A percentile compares a stretch with the other conserved stretches of the same genome.
Evolutionary conservation across 2,113 vertebrate genomes (phyloP).

Genomic region (Podarcis cretensis): DNA sequence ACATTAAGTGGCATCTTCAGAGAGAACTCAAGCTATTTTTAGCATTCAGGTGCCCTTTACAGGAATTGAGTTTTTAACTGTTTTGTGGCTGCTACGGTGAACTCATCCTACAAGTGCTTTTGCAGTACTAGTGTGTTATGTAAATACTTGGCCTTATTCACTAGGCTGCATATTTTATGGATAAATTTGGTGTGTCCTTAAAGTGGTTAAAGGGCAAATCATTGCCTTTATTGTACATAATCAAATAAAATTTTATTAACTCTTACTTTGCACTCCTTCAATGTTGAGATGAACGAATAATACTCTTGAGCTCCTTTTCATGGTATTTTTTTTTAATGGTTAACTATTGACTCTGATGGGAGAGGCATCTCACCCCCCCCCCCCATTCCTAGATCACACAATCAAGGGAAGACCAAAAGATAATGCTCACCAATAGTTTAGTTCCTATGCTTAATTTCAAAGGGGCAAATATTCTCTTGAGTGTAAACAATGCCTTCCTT

Average conservation of each 20-base stretch:
- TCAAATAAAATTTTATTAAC: conserved; percentile 73
- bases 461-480: no score
- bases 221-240: conserved; percentile 73
- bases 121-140: conserved; percentile 75
- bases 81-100: conserved; percentile 43
- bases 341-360: neutral
- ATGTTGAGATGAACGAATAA: neutral
- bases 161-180: conserved; percentile 67
- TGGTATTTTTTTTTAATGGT: neutral
- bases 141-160: conserved; percentile 74
- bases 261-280: neutral
- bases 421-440: neutral
- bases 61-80: conserved; percentile 43
- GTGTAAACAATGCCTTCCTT: no score
- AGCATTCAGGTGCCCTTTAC: conserved; percentile 36
- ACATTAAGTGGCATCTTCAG: conserved; percentile 39
- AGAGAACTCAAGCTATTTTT: conserved; percentile 25
- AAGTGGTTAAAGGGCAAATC: conserved; percentile 53
- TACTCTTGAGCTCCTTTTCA: neutral
- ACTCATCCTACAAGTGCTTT: conserved; percentile 66
- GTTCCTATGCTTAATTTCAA: no score
- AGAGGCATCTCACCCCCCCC: neutral
- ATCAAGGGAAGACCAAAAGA: neutral
- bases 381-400: neutral
- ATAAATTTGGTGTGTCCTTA: conserved; percentile 39